phyloP scores from a whole-genome alignment of 2,113 vertebrate genomes.

The Corythornis cristatus region DNA sequence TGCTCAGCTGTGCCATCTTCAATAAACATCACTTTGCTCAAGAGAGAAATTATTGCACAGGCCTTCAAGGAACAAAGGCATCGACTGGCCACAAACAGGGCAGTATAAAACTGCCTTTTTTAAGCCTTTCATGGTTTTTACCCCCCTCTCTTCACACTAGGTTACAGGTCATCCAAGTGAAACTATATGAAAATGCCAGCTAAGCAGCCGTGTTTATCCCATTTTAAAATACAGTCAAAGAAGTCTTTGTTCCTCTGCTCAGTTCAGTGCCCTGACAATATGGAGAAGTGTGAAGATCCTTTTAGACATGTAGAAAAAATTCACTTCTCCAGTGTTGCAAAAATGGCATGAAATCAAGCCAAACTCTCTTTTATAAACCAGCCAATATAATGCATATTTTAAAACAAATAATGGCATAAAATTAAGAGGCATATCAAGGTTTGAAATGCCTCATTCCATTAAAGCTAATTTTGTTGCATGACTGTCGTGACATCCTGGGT shows the following conservation, averaged over 20 bases:
- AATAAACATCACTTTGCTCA: slow-evolving; percentile 3
- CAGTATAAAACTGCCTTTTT: slow-evolving; percentile 4
- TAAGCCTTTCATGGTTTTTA: neutral
- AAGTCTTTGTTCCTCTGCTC: slow-evolving; percentile 26
- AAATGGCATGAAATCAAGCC: slow-evolving; percentile 17
- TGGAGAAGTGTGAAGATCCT: slow-evolving; percentile 42
- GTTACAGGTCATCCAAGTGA: slow-evolving; percentile 17
- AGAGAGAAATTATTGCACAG: slow-evolving; percentile 37
- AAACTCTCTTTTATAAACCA: slow-evolving; percentile 3
- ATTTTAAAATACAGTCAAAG: slow-evolving; percentile 44
- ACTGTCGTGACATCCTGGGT: neutral
- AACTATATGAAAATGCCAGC: neutral
- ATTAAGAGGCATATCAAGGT: neutral
- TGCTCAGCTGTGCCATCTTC: slow-evolving; percentile 37
- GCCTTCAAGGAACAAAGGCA: slow-evolving; percentile 32
- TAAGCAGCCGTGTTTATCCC: slow-evolving; percentile 13
- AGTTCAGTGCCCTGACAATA: neutral
- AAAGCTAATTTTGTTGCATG: neutral
- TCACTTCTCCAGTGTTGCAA: slow-evolving; percentile 35
- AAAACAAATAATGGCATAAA: neutral
- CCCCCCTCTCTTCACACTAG: neutral
- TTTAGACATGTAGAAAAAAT: slow-evolving; percentile 3
- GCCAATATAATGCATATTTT: neutral
- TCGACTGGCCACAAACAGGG: neutral
- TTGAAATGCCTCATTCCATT: neutral